A percentile compares a stretch with the other conserved stretches of the same genome.
phyloP scores from a whole-genome alignment of 2,113 vertebrate genomes.

The Genyomyrus donnyi region DNA sequence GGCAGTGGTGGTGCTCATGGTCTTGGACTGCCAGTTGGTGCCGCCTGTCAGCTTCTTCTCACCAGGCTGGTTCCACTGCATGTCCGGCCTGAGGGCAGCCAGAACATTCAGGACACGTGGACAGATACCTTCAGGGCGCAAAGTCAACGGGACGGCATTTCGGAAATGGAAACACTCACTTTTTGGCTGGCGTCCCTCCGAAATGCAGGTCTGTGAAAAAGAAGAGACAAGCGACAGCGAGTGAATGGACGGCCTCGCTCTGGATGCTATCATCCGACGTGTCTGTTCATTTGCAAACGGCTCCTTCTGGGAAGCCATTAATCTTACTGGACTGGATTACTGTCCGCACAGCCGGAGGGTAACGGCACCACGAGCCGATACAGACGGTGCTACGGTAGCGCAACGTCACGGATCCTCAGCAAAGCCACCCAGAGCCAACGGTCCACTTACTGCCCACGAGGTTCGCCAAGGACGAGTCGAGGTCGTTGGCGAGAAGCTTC shows the following conservation, averaged over 20 bases:
- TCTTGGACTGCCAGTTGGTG: conserved; percentile 82
- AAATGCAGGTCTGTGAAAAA: conserved; percentile 73
- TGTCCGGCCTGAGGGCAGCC: conserved; percentile 60
- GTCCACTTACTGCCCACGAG: conserved; percentile 75
- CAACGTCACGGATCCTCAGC: background rate
- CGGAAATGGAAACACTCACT: conserved; percentile 58
- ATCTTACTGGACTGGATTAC: background rate
- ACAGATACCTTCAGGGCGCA: background rate
- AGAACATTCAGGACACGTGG: background rate
- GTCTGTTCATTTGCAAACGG: background rate
- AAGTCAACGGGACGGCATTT: background rate
- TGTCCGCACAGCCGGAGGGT: background rate
- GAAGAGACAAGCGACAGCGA: background rate
- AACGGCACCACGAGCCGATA: background rate
- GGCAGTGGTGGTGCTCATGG: conserved; percentile 68
- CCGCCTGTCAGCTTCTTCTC: conserved; percentile 76
- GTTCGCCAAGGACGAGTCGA: conserved; percentile 77
- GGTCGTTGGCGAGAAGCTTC: conserved; percentile 70
- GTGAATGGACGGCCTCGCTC: background rate
- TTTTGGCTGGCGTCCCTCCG: conserved; percentile 75
- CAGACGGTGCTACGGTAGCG: background rate
- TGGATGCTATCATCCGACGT: no score
- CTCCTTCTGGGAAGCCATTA: background rate
- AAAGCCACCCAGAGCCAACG: background rate
- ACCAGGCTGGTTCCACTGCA: conserved; percentile 75